Base-by-base conservation (phyloP, 2,113 vertebrate genomes). In the Peromyscus californicus region DNA sequence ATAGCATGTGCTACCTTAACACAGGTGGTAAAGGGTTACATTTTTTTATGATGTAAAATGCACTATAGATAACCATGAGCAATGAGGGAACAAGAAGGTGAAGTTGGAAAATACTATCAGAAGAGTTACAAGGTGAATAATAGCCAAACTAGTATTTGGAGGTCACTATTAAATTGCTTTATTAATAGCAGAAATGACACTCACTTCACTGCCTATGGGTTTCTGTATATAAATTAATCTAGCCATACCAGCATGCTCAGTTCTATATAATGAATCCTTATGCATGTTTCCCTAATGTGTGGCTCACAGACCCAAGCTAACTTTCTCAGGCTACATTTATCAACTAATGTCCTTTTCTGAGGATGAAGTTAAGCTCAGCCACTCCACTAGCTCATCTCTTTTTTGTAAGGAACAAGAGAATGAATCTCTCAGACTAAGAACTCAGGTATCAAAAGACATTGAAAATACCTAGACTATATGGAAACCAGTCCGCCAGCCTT, bases 91-190 rank as follows among this genome's bases (percentile, higher is more conserved):
- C 10, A 80, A 93, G 61, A 90, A 85, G 33, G 19, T 9, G 21
- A 89, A 93, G 63, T 93, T 84, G 69, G 57, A 87, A 89, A 95
- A 87, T 42, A 72, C 61, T 74, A 61, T 89, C 76, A 89, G 19
- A 93, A 91, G 48, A 94, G 54, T 86, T 69, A 94, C 7, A 65
- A 13, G 22, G 36, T 94, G 16, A 95, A 59, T 45, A 93, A 74
- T 7, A 94, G 9, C 59, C 82, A 91, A 3, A 13, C 26, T n/a
- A 59, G 75, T 61, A 79, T 85, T 36, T 59, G 69, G 70, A 85
- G 16, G 33, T 42, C 36, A 95, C 5, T 54, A 90, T 70, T 72
- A 85, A 88, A 76, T 22, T 19, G 19, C 42, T 90, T 96, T 94
- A 92, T 74, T 90, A 96, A 67, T 57, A 96, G 29, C 70, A 88